phyloP scores from a whole-genome alignment of 2,113 vertebrate species.

The Odobenus rosmarus region DNA sequence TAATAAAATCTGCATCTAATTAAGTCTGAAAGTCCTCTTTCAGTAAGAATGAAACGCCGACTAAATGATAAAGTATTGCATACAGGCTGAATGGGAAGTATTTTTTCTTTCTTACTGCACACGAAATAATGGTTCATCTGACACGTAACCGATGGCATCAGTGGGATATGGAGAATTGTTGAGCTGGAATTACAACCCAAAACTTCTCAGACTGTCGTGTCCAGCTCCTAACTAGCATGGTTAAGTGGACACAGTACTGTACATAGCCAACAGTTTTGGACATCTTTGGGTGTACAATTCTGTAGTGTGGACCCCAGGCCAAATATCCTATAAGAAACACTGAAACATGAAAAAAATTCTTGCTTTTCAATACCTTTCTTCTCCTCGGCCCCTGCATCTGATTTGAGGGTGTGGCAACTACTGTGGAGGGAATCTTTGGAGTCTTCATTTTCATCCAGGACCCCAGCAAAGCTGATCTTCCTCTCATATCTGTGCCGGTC shows the following conservation, averaged over 20 bases:
- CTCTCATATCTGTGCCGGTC: conserved; percentile 98
- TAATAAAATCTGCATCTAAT: background rate
- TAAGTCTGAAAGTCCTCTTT: background rate
- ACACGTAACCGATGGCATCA: background rate
- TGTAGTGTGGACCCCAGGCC: conserved; percentile 66
- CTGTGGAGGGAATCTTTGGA: conserved; percentile 97
- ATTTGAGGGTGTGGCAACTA: conserved; percentile 99
- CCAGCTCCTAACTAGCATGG: background rate
- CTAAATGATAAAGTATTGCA: background rate
- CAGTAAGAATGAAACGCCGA: conserved; percentile 5
- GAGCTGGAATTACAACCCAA: background rate
- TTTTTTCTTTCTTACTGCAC: background rate
- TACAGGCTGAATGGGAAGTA: background rate
- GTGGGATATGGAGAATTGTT: background rate
- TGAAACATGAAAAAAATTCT: conserved; percentile 56
- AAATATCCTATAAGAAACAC: conserved; percentile 74
- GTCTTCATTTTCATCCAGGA: conserved; percentile 97
- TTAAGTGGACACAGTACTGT: background rate
- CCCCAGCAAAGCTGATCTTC: conserved; percentile 99
- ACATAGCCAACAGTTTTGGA: background rate
- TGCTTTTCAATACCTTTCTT: conserved; percentile 91
- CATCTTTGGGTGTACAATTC: conserved; percentile 60
- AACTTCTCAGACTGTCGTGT: background rate
- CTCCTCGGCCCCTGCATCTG: conserved; percentile 95
- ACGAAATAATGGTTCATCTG: background rate